Percentiles rank a stretch among this genome's conserved stretches.
These are phyloP conservation scores for Venustaconcha ellipsiformis DNA, from an alignment of 1,140 invertebrate species.

Conservation along the genomic window DNA sequence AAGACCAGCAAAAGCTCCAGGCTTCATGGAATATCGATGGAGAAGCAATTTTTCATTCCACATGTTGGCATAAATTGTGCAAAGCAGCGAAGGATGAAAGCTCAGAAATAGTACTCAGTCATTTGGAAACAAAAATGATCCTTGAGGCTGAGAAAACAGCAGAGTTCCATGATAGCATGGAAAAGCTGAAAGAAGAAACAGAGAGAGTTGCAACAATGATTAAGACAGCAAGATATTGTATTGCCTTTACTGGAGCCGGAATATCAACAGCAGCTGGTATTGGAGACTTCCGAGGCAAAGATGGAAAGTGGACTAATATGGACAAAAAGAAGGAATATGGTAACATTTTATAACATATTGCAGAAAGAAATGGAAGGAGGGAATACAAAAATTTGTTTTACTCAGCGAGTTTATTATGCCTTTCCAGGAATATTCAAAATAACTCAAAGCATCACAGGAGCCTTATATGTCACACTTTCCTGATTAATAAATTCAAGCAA, in stretches of 20 bases:
- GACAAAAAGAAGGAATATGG: conserved; percentile 43
- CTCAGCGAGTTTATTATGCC: too few relatives aligned
- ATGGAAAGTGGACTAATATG: conserved; percentile 54
- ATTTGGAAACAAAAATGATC: conserved; percentile 41
- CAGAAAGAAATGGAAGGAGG: too few relatives aligned
- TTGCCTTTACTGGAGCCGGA: conserved; percentile 80
- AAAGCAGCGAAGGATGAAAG: not conserved
- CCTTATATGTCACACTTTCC: too few relatives aligned
- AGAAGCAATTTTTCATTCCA: conserved; percentile 30
- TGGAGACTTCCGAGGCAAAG: conserved; percentile 89
- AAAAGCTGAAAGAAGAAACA: conserved; percentile 34
- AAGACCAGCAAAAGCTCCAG: not conserved
- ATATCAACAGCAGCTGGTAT: conserved; percentile 96
- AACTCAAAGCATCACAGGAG: too few relatives aligned
- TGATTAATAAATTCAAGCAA: too few relatives aligned
- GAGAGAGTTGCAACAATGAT: conserved; percentile 43
- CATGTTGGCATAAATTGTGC: conserved; percentile 31
- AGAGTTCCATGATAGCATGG: conserved; percentile 41
- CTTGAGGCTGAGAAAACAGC: conserved; percentile 48
- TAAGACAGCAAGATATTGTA: conserved; percentile 37
- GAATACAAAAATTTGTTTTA: too few relatives aligned
- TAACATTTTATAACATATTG: conserved; percentile 1
- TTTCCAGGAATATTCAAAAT: too few relatives aligned
- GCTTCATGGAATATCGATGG: conserved; percentile 34
- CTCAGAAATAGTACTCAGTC: conserved; percentile 1